These are phyloP conservation scores for Leucozona laternaria DNA, from an alignment of 2,888 invertebrate species.

Conservation along the genomic window DNA sequence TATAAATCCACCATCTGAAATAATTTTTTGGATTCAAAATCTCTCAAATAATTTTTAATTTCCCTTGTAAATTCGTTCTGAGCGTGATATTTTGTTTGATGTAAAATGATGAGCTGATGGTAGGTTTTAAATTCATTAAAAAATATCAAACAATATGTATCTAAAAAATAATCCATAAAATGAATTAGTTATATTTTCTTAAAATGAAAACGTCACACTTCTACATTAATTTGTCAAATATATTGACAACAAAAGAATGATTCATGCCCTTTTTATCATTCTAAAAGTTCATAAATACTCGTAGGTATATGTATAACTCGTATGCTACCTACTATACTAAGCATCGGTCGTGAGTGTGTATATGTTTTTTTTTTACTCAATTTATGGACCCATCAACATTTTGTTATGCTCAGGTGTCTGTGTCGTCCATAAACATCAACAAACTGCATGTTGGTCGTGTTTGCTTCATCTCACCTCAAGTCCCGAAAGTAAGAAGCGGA, in stretches of 20 bases:
- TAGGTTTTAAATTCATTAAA: no score
- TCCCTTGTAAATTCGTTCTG: no score
- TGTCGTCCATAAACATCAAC: conserved; percentile 64
- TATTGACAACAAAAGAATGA: not conserved
- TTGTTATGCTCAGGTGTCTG: conserved; percentile 46
- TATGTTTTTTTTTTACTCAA: conserved; percentile 2
- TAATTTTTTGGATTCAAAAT: no score
- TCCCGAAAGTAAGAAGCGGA: conserved; percentile 54
- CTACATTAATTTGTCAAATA: not conserved
- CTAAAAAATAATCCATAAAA: no score
- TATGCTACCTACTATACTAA: not conserved
- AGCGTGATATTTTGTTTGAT: no score
- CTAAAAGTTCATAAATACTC: not conserved
- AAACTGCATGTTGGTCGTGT: conserved; percentile 37
- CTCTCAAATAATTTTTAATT: no score
- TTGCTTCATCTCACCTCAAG: conserved; percentile 37
- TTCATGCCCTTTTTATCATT: not conserved
- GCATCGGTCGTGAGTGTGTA: not conserved
- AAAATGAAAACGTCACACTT: not conserved
- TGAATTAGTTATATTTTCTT: no score
- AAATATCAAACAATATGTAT: no score
- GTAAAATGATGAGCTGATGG: no score
- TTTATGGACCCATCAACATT: conserved; percentile 41
- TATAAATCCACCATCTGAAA: no score
- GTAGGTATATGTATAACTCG: not conserved